A percentile compares a stretch with the other conserved stretches of the same genome.
phyloP scores from a whole-genome alignment of 2,888 invertebrate species.

The Crossocerus cetratus region DNA sequence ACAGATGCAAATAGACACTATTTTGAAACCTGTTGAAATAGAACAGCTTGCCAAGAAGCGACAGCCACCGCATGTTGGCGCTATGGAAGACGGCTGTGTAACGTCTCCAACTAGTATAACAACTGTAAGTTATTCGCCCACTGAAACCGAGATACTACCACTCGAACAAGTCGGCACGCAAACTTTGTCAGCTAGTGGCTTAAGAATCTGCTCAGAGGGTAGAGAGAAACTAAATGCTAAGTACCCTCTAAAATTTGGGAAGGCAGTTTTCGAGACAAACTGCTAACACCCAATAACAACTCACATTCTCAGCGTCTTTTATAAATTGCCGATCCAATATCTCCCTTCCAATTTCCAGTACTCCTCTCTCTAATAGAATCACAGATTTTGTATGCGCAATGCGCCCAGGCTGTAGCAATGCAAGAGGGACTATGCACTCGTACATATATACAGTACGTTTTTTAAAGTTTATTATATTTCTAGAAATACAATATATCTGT shows the following conservation, averaged over 20 bases:
- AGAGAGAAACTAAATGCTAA: slow-evolving; percentile 57
- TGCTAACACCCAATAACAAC: slow-evolving; percentile 49
- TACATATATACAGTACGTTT: slow-evolving; percentile 51
- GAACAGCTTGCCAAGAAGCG: slow-evolving; percentile 61
- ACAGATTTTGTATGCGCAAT: slow-evolving; percentile 51
- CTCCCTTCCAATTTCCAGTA: slow-evolving; percentile 49
- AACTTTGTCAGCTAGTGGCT: slow-evolving; percentile 40
- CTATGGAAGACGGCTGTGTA: slow-evolving; percentile 70
- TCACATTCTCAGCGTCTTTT: slow-evolving; percentile 27
- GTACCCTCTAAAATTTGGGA: slow-evolving; percentile 57
- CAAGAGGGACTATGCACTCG: slow-evolving; percentile 63
- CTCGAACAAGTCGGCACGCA: slow-evolving; percentile 65
- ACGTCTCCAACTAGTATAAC: slow-evolving; percentile 71
- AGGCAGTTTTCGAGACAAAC: slow-evolving; percentile 66
- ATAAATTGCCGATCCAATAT: slow-evolving; percentile 46
- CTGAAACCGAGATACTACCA: slow-evolving; percentile 69
- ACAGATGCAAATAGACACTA: slow-evolving; percentile 40
- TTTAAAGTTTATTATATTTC: slow-evolving; percentile 65
- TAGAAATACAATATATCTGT: slow-evolving; percentile 56
- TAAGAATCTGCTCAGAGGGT: slow-evolving; percentile 44
- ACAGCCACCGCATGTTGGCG: slow-evolving; percentile 63
- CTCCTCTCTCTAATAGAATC: slow-evolving; percentile 42
- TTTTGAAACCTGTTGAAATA: slow-evolving; percentile 50
- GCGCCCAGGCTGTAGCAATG: slow-evolving; percentile 55
- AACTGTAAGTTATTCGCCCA: slow-evolving; percentile 68